Conservation (phyloP, 2,113 vertebrate genomes). For the Burhinus oedicnemus region DNA sequence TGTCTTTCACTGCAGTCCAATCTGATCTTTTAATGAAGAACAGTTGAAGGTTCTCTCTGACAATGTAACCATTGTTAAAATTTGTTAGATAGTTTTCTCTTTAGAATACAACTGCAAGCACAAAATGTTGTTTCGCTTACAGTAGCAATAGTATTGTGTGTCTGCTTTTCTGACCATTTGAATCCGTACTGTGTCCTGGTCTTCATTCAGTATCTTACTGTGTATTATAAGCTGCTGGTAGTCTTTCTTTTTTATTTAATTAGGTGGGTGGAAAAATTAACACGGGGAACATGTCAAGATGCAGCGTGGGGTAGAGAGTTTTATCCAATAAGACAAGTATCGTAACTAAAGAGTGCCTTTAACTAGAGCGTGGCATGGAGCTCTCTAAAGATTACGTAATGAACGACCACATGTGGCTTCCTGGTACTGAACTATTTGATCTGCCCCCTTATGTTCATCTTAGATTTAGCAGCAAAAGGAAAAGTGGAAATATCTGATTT, state of each 20-base stretch:
- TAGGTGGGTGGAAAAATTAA: background rate
- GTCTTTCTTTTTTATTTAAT: background rate
- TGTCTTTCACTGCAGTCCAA: background rate
- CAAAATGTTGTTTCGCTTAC: constrained; percentile 20
- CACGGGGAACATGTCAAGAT: background rate
- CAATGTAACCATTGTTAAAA: background rate
- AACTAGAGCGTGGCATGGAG: background rate
- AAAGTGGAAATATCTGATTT: background rate
- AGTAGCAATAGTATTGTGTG: background rate
- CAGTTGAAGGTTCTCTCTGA: constrained; percentile 64
- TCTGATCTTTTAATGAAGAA: constrained; percentile 47
- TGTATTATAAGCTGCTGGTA: background rate
- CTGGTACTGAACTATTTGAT: background rate
- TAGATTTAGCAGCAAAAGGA: background rate
- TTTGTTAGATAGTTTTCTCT: background rate
- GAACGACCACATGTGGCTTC: background rate
- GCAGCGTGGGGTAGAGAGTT: background rate
- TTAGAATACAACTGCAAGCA: constrained; percentile 21
- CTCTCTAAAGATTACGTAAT: background rate
- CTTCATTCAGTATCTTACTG: background rate
- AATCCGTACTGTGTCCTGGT: background rate
- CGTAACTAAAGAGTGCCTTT: constrained; percentile 57
- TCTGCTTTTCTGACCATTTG: background rate
- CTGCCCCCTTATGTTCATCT: background rate
- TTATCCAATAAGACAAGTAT: background rate